Percentiles rank a stretch among this genome's conserved stretches.
These are phyloP conservation scores for Raja brachyura DNA, from an alignment of 2,113 vertebrate species.

Conservation along the genomic window DNA sequence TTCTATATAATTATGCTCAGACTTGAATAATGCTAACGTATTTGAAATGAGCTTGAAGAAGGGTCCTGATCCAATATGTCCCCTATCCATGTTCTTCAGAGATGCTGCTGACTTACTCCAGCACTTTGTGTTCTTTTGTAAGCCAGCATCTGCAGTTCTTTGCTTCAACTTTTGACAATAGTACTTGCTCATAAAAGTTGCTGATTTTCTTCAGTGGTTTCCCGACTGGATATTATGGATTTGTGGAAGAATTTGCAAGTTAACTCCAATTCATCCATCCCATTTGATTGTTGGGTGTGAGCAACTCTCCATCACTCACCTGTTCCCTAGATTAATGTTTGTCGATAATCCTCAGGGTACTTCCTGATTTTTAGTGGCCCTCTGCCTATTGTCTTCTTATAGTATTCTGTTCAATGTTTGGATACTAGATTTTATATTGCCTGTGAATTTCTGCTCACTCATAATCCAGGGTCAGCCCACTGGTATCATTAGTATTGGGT, in stretches of 20 bases:
- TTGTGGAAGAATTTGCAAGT: background rate
- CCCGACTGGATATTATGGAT: background rate
- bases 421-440: background rate
- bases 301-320: background rate
- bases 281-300: background rate
- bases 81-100: too few relatives aligned
- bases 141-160: too few relatives aligned
- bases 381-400: background rate
- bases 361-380: background rate
- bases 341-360: background rate
- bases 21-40: background rate
- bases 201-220: background rate
- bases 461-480: background rate
- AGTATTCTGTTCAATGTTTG: background rate
- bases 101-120: too few relatives aligned
- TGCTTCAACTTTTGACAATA: background rate
- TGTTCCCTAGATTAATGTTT: background rate
- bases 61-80: too few relatives aligned
- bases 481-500: background rate
- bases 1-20: background rate
- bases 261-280: background rate
- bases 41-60: background rate
- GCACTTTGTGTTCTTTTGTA: too few relatives aligned
- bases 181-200: background rate
- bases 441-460: background rate